Evolutionary conservation across 2,888 invertebrate genomes (phyloP).

Genomic region (Odiellus spinosus): DNA sequence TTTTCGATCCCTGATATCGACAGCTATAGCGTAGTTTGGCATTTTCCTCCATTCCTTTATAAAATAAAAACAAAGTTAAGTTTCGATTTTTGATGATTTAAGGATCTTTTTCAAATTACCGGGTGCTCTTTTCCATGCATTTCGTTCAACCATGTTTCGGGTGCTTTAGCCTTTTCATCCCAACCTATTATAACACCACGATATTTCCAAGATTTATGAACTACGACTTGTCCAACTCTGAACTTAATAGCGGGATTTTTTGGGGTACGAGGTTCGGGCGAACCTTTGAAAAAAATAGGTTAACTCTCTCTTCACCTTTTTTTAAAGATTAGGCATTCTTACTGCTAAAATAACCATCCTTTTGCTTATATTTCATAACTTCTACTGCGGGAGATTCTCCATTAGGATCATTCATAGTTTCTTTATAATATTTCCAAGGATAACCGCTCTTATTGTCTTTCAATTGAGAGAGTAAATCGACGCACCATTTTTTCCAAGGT

Average conservation of each 20-base stretch:
- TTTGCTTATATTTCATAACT: constrained; percentile 28
- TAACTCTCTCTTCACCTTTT: too few relatives aligned
- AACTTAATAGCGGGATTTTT: constrained; percentile 32
- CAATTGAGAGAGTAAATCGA: not conserved
- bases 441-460: not conserved
- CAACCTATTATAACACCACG: constrained; percentile 39
- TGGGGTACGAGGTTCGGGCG: constrained; percentile 29
- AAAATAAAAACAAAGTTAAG: too few relatives aligned
- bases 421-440: not conserved
- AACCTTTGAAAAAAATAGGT: constrained; percentile 19
- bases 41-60: constrained; percentile 29
- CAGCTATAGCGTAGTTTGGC: constrained; percentile 37
- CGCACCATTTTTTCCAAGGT: constrained; percentile 9
- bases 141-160: constrained; percentile 31
- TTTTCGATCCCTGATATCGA: constrained; percentile 35
- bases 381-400: constrained; percentile 34
- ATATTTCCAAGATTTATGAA: constrained; percentile 33
- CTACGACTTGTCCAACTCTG: constrained; percentile 38
- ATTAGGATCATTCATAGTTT: constrained; percentile 7
- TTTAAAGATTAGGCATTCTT: constrained; percentile 2
- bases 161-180: constrained; percentile 36
- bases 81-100: too few relatives aligned
- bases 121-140: constrained; percentile 28
- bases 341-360: constrained; percentile 30
- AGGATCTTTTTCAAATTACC: constrained; percentile 8